Evolutionary conservation across 1,140 invertebrate species (phyloP).

Genomic region (Lasioglossum albipes): DNA sequence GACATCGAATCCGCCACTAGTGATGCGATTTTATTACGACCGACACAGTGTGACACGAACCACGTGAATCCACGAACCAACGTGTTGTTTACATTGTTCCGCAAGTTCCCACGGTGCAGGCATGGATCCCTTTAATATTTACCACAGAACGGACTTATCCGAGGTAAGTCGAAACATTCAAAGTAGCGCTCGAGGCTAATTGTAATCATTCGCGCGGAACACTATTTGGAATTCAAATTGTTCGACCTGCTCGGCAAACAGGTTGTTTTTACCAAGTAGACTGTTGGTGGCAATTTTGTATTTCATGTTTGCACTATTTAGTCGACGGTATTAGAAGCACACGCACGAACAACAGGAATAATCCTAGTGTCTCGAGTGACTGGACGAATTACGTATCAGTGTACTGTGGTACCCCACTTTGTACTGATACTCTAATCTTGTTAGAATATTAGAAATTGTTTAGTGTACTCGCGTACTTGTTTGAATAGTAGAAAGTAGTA

Average conservation of each 20-base stretch:
- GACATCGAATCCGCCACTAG: background rate
- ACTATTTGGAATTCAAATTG: background rate
- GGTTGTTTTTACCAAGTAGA: no score
- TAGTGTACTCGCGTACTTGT: no score
- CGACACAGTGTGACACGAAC: background rate
- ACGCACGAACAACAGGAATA: no score
- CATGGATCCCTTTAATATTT: constrained; percentile 65
- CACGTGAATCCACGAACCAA: background rate
- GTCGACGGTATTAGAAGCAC: background rate
- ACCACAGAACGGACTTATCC: constrained; percentile 59
- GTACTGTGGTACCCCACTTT: no score
- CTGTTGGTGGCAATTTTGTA: no score
- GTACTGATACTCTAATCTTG: no score
- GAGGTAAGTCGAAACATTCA: constrained; percentile 59
- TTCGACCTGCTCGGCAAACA: background rate
- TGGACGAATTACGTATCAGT: background rate
- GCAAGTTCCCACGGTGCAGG: no score
- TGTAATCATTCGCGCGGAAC: no score
- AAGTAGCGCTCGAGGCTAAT: no score
- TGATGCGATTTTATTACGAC: background rate
- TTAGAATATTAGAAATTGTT: no score
- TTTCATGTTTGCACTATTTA: no score
- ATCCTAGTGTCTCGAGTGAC: background rate
- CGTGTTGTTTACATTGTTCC: background rate
- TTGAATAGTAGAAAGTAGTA: no score